Percentiles rank a stretch among this genome's conserved stretches.
These are phyloP conservation scores for Solea solea DNA, from an alignment of 2,113 vertebrate species.

Conservation along the genomic window DNA sequence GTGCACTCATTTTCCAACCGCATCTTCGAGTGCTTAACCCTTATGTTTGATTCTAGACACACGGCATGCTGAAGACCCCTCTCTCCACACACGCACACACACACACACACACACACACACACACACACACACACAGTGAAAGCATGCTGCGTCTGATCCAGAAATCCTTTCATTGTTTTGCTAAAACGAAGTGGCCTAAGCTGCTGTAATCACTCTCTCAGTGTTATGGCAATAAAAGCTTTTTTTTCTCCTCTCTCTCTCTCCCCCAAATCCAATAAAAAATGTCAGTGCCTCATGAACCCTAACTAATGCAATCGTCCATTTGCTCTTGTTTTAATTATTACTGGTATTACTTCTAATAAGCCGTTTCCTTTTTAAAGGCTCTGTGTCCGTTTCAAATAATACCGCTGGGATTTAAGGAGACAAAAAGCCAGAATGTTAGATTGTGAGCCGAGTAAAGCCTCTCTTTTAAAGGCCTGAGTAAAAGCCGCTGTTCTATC, in stretches of 20 bases:
- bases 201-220: constrained; percentile 72
- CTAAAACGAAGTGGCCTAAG: constrained; percentile 68
- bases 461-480: constrained; percentile 51
- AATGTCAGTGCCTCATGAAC: constrained; percentile 52
- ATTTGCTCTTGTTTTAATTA: constrained; percentile 49
- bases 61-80: neutral
- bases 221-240: constrained; percentile 62
- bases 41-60: constrained; percentile 41
- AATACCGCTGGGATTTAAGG: constrained; percentile 47
- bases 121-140: constrained; percentile 24
- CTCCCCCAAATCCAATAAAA: constrained; percentile 58
- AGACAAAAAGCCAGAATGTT: constrained; percentile 51
- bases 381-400: constrained; percentile 44
- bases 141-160: constrained; percentile 67
- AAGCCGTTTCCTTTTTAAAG: constrained; percentile 46
- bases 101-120: constrained; percentile 10
- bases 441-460: constrained; percentile 58
- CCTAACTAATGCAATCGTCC: constrained; percentile 52
- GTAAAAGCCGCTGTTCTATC: constrained; percentile 59
- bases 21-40: constrained; percentile 35
- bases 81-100: neutral
- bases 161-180: constrained; percentile 72
- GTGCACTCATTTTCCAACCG: constrained; percentile 6
- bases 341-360: constrained; percentile 65
- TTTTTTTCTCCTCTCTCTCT: constrained; percentile 37